Conservation (phyloP, 2,888 invertebrate genomes). For the Chrysotoxum bicinctum region DNA sequence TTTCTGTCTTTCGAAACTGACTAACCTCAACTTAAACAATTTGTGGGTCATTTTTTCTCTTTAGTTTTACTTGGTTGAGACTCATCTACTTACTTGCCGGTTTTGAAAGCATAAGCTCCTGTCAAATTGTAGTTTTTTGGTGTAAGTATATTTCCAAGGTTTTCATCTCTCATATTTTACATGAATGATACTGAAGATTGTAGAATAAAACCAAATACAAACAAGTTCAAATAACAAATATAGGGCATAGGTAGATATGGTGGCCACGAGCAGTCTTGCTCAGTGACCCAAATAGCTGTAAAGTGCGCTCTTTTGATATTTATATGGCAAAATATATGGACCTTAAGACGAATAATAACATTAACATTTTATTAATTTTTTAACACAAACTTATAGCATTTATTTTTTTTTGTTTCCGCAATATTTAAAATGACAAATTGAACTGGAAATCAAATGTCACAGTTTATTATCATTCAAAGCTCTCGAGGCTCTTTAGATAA, state of each 20-base stretch:
- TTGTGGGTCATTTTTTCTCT: too few relatives aligned
- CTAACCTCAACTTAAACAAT: not conserved
- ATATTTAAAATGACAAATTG: conserved; percentile 38
- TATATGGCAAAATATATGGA: too few relatives aligned
- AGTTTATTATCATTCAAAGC: conserved; percentile 20
- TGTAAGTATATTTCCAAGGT: not conserved
- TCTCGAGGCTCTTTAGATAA: not conserved
- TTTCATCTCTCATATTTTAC: not conserved
- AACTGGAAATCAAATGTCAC: conserved; percentile 19
- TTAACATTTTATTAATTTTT: not conserved
- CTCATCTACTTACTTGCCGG: too few relatives aligned
- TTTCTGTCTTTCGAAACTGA: not conserved
- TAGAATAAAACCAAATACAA: not conserved
- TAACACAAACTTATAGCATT: not conserved
- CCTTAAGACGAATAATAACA: too few relatives aligned
- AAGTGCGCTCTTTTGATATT: too few relatives aligned
- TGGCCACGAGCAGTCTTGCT: too few relatives aligned
- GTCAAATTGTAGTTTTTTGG: too few relatives aligned
- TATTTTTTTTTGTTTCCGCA: not conserved
- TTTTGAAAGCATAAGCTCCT: too few relatives aligned
- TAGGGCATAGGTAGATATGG: too few relatives aligned
- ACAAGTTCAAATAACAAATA: not conserved
- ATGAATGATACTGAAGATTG: not conserved
- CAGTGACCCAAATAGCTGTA: too few relatives aligned
- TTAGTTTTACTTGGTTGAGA: too few relatives aligned